A percentile compares a stretch with the other conserved stretches of the same genome.
These are phyloP conservation scores for Apistogramma diplotaenia DNA, from an alignment of 2,113 vertebrate genomes.

Conservation along the genomic window DNA sequence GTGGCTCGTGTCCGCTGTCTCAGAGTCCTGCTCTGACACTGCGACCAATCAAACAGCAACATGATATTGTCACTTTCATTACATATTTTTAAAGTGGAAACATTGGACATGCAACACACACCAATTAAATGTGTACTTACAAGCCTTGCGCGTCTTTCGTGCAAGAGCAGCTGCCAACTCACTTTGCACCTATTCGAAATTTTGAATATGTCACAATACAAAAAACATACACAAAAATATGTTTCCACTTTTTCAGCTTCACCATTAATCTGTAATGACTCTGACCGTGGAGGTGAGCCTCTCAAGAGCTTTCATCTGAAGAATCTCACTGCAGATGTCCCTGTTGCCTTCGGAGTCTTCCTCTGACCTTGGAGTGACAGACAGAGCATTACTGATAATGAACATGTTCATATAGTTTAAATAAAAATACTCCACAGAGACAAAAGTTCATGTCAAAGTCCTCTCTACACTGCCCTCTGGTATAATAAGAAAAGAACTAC, in stretches of 20 bases:
- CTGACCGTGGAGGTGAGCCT: slow-evolving; percentile 88
- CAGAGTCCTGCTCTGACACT: slow-evolving; percentile 80
- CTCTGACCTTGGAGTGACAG: slow-evolving; percentile 75
- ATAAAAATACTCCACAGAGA: background rate
- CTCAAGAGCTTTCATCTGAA: slow-evolving; percentile 86
- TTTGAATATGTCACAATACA: background rate
- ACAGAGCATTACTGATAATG: background rate
- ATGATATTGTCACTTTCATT: background rate
- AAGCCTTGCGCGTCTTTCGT: slow-evolving; percentile 91
- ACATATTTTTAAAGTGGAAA: background rate
- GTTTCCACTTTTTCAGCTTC: background rate
- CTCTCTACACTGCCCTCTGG: slow-evolving; percentile 58
- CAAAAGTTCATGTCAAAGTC: background rate
- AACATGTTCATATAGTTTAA: background rate
- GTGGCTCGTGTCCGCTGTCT: slow-evolving; percentile 60
- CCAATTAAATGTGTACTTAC: slow-evolving; percentile 77
- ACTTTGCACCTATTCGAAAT: slow-evolving; percentile 85
- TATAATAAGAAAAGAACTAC: slow-evolving; percentile 12
- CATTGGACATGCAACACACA: background rate
- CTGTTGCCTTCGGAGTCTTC: slow-evolving; percentile 87
- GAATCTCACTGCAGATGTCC: slow-evolving; percentile 90
- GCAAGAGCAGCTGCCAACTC: slow-evolving; percentile 93
- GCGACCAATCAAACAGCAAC: slow-evolving; percentile 28
- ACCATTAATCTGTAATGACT: background rate
- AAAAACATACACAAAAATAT: background rate